phyloP scores from a whole-genome alignment of 2,888 invertebrate species.

The Synanthedon andrenaeformis region DNA sequence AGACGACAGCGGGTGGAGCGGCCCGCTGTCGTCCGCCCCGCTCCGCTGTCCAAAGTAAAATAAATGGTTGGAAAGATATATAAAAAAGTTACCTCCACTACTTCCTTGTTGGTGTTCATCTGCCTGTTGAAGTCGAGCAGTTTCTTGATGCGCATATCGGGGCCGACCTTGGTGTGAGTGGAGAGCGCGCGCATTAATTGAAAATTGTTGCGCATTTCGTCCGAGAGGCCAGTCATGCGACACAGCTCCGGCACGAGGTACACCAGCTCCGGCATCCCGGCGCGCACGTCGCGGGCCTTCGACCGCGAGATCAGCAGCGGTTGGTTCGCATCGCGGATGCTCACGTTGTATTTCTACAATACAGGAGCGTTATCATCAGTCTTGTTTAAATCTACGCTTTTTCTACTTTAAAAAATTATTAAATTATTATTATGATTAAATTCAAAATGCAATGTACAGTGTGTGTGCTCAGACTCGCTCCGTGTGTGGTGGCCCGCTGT shows the following conservation, averaged over 20 bases:
- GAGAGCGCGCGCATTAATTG: conserved; percentile 76
- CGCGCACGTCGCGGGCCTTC: conserved; percentile 78
- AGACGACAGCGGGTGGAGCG: too few species aligned
- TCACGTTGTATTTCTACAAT: conserved; percentile 75
- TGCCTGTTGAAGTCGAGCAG: conserved; percentile 75
- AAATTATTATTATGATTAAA: too few species aligned
- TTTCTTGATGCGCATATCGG: conserved; percentile 74
- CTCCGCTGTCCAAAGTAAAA: too few species aligned
- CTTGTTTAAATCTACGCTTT: too few species aligned
- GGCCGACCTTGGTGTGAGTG: conserved; percentile 80
- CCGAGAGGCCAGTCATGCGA: conserved; percentile 83
- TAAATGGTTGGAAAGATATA: not conserved
- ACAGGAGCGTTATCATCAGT: too few species aligned
- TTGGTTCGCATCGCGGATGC: conserved; percentile 74
- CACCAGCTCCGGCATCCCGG: conserved; percentile 76
- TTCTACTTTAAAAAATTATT: too few species aligned
- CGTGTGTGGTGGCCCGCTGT: too few species aligned
- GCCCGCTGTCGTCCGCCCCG: too few species aligned
- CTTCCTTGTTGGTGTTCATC: conserved; percentile 55
- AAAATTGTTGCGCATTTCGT: conserved; percentile 74
- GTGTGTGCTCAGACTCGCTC: too few species aligned
- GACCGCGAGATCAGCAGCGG: conserved; percentile 83
- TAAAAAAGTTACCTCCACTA: conserved; percentile 29
- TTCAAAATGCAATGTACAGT: too few species aligned
- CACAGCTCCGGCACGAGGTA: conserved; percentile 88